Evolutionary conservation across 2,888 invertebrate species (phyloP), one percentile per base, ranked within the genome.

Genomic region (Drosophila birchii): DNA sequence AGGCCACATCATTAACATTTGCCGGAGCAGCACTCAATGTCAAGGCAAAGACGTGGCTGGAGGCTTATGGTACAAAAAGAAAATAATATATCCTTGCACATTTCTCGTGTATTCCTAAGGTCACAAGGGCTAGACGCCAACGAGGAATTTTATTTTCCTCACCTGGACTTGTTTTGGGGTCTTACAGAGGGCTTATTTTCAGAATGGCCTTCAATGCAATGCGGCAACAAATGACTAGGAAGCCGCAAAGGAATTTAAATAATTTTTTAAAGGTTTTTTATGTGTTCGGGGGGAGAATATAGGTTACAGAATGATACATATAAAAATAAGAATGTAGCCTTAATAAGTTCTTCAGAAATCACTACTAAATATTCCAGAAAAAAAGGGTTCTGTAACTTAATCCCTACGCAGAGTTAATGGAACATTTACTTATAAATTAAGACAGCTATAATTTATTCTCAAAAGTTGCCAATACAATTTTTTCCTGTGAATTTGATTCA

Each of bases 1-100:
- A 73, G 72, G 86, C 81, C 78, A 87, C 83, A 84, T 87, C 87
- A 87, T 84, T 83, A 83, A 84, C 87, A 84, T 73, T 67, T 74
- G 81, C 53, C 56, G 79, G 53, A 53, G 64, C 45, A 64, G 54
- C 70, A 55, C 70, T 76, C 83, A 86, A 67, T 83, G 82, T 64
- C 80, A 83, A 78, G 86, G 78, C 60, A 72, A 53, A 53, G 51
- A 66, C 59, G 43, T 39, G 51, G 60, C 78, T 64, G 59, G 43
- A 14, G 47, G 47, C 45, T 57, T 41, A 29, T 29, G 29, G 29
- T 29, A 41, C 51, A 38, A 53, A 71, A 43, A n/a, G n/a, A 39
- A 20, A 6, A 54, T 41, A 39, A 49, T 32, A 44, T 38, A 49
- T 55, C 47, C 32, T 51, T 49, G 47, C 58, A 55, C 36, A 63